phyloP scores from a whole-genome alignment of 2,113 vertebrate genomes.

The Daubentonia madagascariensis region DNA sequence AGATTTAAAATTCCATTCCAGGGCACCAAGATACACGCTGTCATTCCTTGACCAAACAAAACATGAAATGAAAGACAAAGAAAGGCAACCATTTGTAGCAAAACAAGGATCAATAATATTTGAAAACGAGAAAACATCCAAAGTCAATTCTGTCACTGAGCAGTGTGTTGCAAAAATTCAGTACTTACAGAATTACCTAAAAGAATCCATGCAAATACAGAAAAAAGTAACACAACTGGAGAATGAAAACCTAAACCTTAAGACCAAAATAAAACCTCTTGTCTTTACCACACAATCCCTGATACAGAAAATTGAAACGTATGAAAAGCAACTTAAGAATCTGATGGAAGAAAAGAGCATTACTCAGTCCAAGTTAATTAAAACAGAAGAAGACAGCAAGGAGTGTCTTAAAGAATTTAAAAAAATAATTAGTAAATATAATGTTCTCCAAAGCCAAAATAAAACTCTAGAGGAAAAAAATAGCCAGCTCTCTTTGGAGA shows the following conservation, averaged over 20 bases:
- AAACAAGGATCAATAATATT: background rate
- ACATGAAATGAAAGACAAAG: slow-evolving; percentile 27
- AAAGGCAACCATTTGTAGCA: background rate
- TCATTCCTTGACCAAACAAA: slow-evolving; percentile 49
- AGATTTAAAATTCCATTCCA: slow-evolving; percentile 57
- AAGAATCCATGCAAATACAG: slow-evolving; percentile 62
- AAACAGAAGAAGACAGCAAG: slow-evolving; percentile 73
- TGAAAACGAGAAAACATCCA: slow-evolving; percentile 56
- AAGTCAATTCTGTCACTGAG: slow-evolving; percentile 55
- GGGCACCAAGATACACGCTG: slow-evolving; percentile 33
- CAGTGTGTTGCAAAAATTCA: slow-evolving; percentile 68
- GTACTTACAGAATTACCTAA: slow-evolving; percentile 72
- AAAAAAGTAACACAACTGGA: slow-evolving; percentile 62
- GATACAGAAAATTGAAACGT: slow-evolving; percentile 69
- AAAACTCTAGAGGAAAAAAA: slow-evolving; percentile 75
- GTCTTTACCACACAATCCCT: slow-evolving; percentile 62
- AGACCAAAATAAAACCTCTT: slow-evolving; percentile 70
- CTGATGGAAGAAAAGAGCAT: slow-evolving; percentile 77
- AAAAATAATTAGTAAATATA: slow-evolving; percentile 73
- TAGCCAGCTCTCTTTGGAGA: slow-evolving; percentile 74
- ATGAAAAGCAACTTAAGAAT: slow-evolving; percentile 62
- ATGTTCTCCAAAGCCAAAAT: slow-evolving; percentile 75
- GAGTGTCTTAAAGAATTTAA: slow-evolving; percentile 76
- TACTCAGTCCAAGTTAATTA: slow-evolving; percentile 68
- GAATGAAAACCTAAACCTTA: slow-evolving; percentile 68